Percentiles rank a stretch among this genome's conserved stretches.
Evolutionary conservation across 2,113 vertebrate genomes (phyloP).

Genomic region (Morone saxatilis): DNA sequence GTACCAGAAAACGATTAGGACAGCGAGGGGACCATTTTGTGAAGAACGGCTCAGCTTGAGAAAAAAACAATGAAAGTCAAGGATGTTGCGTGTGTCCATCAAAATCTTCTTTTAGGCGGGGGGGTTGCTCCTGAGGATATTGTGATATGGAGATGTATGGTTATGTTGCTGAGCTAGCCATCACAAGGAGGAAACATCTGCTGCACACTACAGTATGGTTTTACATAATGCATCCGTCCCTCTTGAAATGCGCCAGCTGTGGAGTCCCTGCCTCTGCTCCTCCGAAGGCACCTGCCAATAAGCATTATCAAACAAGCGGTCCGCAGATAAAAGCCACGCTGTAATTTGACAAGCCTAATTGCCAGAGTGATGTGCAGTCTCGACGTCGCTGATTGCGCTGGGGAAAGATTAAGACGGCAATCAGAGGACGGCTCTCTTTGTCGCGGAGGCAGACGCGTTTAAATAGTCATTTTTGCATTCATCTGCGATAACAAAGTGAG

Average conservation of each 20-base stretch:
- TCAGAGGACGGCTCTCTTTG: conserved; percentile 24
- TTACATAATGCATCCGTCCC: conserved; percentile 55
- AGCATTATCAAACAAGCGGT: conserved; percentile 49
- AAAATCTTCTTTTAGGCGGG: not conserved
- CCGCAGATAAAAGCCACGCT: conserved; percentile 30
- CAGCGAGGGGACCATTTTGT: conserved; percentile 20
- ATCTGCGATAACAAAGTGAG: conserved; percentile 15
- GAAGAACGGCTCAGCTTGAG: conserved; percentile 9
- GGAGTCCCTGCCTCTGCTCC: conserved; percentile 20
- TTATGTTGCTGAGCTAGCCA: conserved; percentile 6
- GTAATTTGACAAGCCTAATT: conserved; percentile 66
- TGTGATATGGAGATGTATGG: conserved; percentile 33
- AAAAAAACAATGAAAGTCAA: conserved; percentile 45
- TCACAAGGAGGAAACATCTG: conserved; percentile 55
- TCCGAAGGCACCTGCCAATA: conserved; percentile 65
- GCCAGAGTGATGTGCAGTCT: conserved; percentile 49
- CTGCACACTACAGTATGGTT: conserved; percentile 34
- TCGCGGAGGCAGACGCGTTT: not conserved
- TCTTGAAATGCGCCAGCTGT: conserved; percentile 55
- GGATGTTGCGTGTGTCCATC: conserved; percentile 34
- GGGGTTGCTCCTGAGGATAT: not conserved
- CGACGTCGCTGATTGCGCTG: conserved; percentile 50
- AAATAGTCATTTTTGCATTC: conserved; percentile 54
- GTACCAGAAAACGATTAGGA: conserved; percentile 27
- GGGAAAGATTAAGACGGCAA: conserved; percentile 61